A percentile compares a stretch with the other conserved stretches of the same genome.
These are phyloP conservation scores for Junonia oenone DNA, from an alignment of 2,888 invertebrate genomes.

Conservation along the genomic window DNA sequence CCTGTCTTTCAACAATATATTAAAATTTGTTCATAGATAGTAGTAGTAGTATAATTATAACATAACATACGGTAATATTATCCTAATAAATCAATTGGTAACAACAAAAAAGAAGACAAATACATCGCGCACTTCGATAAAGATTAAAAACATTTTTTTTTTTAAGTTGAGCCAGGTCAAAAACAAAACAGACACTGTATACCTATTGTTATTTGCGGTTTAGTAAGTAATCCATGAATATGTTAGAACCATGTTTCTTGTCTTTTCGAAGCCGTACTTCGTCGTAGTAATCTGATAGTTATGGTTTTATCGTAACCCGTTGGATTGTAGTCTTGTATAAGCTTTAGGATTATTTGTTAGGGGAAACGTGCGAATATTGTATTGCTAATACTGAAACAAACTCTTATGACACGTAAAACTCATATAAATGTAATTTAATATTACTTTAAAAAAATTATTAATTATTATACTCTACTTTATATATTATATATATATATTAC, in stretches of 20 bases:
- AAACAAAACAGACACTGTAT: slow-evolving; percentile 18
- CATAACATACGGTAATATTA: too few relatives aligned
- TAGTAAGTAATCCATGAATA: slow-evolving; percentile 15
- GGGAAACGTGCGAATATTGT: background rate
- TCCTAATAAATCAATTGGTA: too few relatives aligned
- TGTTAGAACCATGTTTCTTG: background rate
- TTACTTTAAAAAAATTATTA: background rate
- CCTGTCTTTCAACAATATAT: too few relatives aligned
- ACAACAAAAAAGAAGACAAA: too few relatives aligned
- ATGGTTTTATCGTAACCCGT: background rate
- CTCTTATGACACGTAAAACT: background rate
- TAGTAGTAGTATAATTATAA: too few relatives aligned
- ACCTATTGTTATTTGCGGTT: slow-evolving; percentile 20
- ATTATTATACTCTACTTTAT: too few relatives aligned
- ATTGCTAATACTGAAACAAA: background rate
- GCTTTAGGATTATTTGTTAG: background rate
- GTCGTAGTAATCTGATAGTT: background rate
- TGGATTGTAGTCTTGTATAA: background rate
- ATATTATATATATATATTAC: too few relatives aligned
- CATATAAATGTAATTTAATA: background rate
- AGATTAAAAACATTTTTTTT: too few relatives aligned
- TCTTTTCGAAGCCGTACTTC: background rate
- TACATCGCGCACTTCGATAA: too few relatives aligned
- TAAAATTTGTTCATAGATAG: too few relatives aligned
- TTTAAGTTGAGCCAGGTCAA: background rate